These are phyloP conservation scores for Nowickia ferox DNA, from an alignment of 2,888 invertebrate species.

Conservation along the genomic window DNA sequence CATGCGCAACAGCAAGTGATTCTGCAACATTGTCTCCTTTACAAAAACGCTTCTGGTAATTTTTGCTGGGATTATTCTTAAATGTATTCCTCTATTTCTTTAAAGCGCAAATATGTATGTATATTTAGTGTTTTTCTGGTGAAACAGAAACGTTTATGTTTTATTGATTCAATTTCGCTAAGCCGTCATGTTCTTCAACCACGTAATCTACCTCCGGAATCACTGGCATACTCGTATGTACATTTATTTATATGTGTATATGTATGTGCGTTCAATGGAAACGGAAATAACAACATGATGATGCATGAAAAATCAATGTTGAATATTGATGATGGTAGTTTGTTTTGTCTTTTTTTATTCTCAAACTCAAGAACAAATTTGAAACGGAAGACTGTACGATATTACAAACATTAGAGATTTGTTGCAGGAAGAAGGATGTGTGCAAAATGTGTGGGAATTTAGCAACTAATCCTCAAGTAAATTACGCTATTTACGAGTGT, in stretches of 20 bases:
- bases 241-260: no score
- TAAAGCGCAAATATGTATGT: background rate
- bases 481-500: background rate
- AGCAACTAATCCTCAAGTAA: background rate
- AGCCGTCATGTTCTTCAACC: slow-evolving; percentile 46
- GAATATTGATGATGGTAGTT: slow-evolving; percentile 29
- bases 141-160: slow-evolving; percentile 32
- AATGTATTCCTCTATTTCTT: background rate
- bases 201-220: slow-evolving; percentile 53
- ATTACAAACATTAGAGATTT: background rate
- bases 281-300: slow-evolving; percentile 53
- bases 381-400: background rate
- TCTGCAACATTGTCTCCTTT: no score
- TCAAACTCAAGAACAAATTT: background rate
- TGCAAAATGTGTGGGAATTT: background rate
- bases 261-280: background rate
- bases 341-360: background rate
- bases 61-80: no score
- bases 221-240: slow-evolving; percentile 27
- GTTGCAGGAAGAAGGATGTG: background rate
- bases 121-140: background rate
- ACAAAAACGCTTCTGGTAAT: no score
- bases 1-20: no score
- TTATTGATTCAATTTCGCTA: slow-evolving; percentile 55
- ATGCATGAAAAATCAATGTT: slow-evolving; percentile 3